Conservation (phyloP, 2,888 invertebrate species). For the Onthophagus sagittarius region DNA sequence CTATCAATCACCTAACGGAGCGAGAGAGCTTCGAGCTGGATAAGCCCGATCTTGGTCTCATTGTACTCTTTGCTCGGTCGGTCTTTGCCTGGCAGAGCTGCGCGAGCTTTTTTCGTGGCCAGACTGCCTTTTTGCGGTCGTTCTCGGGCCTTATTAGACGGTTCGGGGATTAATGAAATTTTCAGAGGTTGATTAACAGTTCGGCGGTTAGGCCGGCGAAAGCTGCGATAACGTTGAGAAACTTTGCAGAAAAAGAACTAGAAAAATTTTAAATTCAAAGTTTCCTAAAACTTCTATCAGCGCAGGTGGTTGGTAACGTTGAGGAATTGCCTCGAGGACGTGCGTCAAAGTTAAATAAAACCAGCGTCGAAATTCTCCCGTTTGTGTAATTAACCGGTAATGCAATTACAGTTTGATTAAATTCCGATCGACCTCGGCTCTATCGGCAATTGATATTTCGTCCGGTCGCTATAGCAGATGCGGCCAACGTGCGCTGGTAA, state of each 20-base stretch:
- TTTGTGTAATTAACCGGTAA: neutral
- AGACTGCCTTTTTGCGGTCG: neutral
- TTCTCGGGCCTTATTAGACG: slow-evolving; percentile 5
- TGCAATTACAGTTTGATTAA: neutral
- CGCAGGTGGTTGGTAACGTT: neutral
- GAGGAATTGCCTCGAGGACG: neutral
- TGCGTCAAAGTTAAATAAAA: neutral
- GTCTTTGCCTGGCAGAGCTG: neutral
- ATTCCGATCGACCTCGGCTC: neutral
- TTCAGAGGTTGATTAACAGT: slow-evolving; percentile 7
- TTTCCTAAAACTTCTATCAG: neutral
- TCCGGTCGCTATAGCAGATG: neutral
- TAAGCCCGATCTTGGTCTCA: slow-evolving; percentile 8
- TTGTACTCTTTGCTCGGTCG: slow-evolving; percentile 9
- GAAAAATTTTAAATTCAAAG: neutral
- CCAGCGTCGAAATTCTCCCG: neutral
- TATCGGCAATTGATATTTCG: neutral
- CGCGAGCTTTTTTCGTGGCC: neutral
- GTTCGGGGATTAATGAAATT: slow-evolving; percentile 12
- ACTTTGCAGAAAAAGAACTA: neutral
- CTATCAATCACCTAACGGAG: slow-evolving; percentile 12
- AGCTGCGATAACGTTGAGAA: neutral
- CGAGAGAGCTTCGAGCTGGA: neutral
- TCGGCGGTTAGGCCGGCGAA: neutral
- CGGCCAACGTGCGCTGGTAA: slow-evolving; percentile 1